These are phyloP conservation scores for Drosophila lacicola DNA, from an alignment of 2,888 invertebrate genomes.

Conservation along the genomic window DNA sequence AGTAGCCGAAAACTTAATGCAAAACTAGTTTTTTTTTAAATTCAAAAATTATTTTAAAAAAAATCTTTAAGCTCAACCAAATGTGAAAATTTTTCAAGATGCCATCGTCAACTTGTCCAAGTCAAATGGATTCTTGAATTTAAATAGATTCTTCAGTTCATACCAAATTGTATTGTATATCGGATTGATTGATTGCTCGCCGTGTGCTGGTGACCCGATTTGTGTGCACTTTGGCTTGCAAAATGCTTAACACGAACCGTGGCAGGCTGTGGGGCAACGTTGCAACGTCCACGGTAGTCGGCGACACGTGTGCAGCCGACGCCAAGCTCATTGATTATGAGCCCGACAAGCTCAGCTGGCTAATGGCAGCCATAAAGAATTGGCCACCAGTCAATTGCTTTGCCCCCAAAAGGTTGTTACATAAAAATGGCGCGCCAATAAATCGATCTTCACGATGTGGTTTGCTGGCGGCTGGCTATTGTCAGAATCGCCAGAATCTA, in stretches of 20 bases:
- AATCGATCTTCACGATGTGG: conserved; percentile 48
- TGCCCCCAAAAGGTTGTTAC: conserved; percentile 50
- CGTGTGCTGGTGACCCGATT: conserved; percentile 50
- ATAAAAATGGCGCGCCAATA: conserved; percentile 65
- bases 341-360: conserved; percentile 33
- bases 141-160: conserved; percentile 3
- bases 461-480: conserved; percentile 10
- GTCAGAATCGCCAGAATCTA: conserved; percentile 24
- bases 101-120: neutral
- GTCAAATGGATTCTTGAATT: conserved; percentile 4
- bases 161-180: conserved; percentile 18
- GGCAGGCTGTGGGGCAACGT: conserved; percentile 23
- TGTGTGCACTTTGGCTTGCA: conserved; percentile 7
- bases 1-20: too few species aligned
- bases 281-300: conserved; percentile 13
- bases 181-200: conserved; percentile 36
- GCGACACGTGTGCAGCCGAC: conserved; percentile 34
- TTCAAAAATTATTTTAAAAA: too few species aligned
- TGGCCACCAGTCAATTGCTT: conserved; percentile 59
- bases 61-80: too few species aligned
- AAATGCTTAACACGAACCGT: conserved; percentile 39
- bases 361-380: conserved; percentile 49
- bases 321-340: conserved; percentile 19
- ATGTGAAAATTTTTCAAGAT: too few species aligned
- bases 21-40: too few species aligned